Base-by-base conservation (phyloP, 2,113 vertebrate species). In the Xyliphius kryptos region DNA sequence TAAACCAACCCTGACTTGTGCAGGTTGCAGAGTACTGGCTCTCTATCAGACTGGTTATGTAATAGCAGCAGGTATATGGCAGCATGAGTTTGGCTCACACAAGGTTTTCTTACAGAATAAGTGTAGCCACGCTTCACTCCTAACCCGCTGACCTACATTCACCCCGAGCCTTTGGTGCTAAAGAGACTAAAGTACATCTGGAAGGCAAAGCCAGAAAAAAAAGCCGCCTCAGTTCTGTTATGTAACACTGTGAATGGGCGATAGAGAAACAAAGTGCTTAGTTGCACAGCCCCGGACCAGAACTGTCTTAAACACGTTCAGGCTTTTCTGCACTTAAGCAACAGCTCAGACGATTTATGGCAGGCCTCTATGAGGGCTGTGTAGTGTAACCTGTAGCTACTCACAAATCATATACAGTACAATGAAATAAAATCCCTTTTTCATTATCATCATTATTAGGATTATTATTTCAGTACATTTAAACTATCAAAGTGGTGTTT, bases 121-220 rank as follows among this genome's bases (percentile, higher is more conserved):
- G 77, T 81, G 76, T 80, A 82, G 76, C 75, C 79, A 78, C 76
- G 73, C 85, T 82, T 86, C 76, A 80, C 83, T 83, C 67, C 80
- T 88, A 85, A 88, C 86, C 86, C 80, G 83, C 84, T 87, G 87
- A 89, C 87, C 85, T 70, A 83, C 77, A 86, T 89, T 81, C 80
- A 84, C 77, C 76, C 76, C 82, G 67, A 44, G 56, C 76, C 77
- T 63, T 82, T 75, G 81, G 79, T 80, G 70, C 70, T 74, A 69
- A 72, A 73, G 79, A 83, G 80, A 83, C 81, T 80, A 78, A 82
- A 83, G 74, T 80, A 77, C 41, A 81, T 83, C 74, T 82, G 76
- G 78, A 78, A 83, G 75, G 78, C 66, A 81, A 77, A 84, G 75
- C 72, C 67, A 68, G 79, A 67, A 66, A 67, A 78, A 77, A 81